phyloP scores from a whole-genome alignment of 2,888 invertebrate genomes.

The Nezara viridula region DNA sequence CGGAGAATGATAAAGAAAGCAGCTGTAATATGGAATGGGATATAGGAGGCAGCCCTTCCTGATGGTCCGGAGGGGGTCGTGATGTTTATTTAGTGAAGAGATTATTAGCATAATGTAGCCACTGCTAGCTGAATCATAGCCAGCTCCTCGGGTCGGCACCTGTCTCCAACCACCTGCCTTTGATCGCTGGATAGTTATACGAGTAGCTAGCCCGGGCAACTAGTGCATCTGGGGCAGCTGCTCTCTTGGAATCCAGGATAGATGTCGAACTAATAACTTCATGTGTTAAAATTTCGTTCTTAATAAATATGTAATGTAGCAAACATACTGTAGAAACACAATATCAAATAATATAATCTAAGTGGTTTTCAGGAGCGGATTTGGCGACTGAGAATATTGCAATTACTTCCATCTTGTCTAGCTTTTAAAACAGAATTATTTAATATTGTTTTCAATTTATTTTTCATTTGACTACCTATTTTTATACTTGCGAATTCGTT shows the following conservation, averaged over 20 bases:
- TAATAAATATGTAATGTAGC: too few relatives aligned
- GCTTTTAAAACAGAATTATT: too few relatives aligned
- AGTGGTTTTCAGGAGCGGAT: too few relatives aligned
- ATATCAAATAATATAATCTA: too few relatives aligned
- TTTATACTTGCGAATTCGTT: too few relatives aligned
- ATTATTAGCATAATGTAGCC: neutral
- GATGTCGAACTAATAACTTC: neutral
- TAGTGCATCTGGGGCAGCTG: neutral
- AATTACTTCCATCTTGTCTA: too few relatives aligned
- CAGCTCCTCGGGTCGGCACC: neutral
- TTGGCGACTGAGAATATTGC: too few relatives aligned
- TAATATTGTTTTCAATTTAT: too few relatives aligned
- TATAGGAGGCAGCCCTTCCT: neutral
- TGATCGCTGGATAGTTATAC: neutral
- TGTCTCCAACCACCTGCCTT: neutral
- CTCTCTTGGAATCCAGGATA: neutral
- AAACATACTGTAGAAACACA: too few relatives aligned
- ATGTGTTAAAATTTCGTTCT: too few relatives aligned
- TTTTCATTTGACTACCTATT: too few relatives aligned
- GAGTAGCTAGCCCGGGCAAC: neutral
- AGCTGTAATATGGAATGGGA: neutral
- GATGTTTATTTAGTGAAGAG: conserved; percentile 14
- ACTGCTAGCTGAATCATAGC: neutral
- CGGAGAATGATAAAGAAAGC: neutral
- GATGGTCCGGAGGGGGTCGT: neutral